Conservation (phyloP, 1,140 invertebrate species). For the Ditylenchus dipsaci region DNA sequence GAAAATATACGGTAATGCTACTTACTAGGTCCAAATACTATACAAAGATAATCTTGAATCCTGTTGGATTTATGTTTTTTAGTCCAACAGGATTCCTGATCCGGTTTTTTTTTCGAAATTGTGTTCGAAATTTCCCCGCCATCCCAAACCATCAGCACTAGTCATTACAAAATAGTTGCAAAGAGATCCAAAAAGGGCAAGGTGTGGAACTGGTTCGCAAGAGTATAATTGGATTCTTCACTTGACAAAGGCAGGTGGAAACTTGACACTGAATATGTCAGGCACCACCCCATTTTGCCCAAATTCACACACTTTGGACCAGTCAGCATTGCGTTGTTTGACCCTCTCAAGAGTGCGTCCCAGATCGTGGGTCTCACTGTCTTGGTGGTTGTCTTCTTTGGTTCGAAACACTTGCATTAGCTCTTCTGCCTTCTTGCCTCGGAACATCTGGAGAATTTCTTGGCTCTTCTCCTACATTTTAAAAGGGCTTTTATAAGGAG, state of each 20-base stretch:
- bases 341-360: slow-evolving; percentile 20
- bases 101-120: too few relatives aligned
- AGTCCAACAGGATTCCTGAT: too few relatives aligned
- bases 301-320: slow-evolving; percentile 33
- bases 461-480: slow-evolving; percentile 34
- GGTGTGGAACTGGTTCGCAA: too few relatives aligned
- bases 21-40: too few relatives aligned
- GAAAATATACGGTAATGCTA: too few relatives aligned
- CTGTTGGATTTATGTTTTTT: too few relatives aligned
- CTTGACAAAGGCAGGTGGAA: slow-evolving; percentile 27
- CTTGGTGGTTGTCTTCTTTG: slow-evolving; percentile 5
- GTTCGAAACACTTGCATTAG: slow-evolving; percentile 21
- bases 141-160: too few relatives aligned
- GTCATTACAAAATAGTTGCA: too few relatives aligned
- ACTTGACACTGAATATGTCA: slow-evolving; percentile 34
- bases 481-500: too few relatives aligned
- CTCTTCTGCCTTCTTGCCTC: slow-evolving; percentile 35
- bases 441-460: slow-evolving; percentile 29
- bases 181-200: too few relatives aligned
- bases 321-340: slow-evolving; percentile 28
- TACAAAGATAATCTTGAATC: too few relatives aligned
- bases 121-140: too few relatives aligned
- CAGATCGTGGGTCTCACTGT: slow-evolving; percentile 17
- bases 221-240: background rate
- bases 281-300: slow-evolving; percentile 19